Conservation (phyloP, 2,797 vertebrate species). For the Peromyscus eremicus region DNA sequence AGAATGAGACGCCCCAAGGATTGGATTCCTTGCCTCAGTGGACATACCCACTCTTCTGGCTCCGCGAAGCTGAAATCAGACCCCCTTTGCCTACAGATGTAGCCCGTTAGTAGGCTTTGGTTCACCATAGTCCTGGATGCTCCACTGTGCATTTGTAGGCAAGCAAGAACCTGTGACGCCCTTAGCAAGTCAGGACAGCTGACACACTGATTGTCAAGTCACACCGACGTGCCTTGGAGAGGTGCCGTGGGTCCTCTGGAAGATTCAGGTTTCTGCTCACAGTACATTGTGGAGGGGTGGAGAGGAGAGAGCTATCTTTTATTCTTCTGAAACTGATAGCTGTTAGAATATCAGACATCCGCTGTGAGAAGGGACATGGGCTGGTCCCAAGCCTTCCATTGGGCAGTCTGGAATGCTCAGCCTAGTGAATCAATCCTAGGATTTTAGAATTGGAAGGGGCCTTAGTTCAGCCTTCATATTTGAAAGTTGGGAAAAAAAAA, state of each 20-base stretch:
- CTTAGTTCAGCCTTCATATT: background rate
- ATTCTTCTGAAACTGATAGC: background rate
- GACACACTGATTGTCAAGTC: background rate
- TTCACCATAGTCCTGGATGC: background rate
- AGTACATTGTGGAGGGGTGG: background rate
- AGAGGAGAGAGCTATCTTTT: background rate
- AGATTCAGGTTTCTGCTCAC: background rate
- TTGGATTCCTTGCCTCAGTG: background rate
- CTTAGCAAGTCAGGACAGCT: constrained; percentile 3
- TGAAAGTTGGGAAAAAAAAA: background rate
- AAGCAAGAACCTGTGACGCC: background rate
- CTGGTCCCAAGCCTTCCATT: background rate
- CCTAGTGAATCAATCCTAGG: background rate
- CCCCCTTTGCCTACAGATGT: background rate
- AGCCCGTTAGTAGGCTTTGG: background rate
- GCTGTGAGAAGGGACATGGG: background rate
- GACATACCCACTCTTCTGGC: too few species aligned
- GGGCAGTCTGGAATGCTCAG: background rate
- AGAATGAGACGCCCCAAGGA: background rate
- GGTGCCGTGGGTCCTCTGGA: background rate
- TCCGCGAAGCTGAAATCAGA: background rate
- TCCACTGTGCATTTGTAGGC: background rate
- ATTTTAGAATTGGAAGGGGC: constrained; percentile 1
- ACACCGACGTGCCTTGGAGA: background rate
- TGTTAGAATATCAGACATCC: background rate